Evolutionary conservation across 2,888 invertebrate species (phyloP).

Genomic region (Microchrysa polita): DNA sequence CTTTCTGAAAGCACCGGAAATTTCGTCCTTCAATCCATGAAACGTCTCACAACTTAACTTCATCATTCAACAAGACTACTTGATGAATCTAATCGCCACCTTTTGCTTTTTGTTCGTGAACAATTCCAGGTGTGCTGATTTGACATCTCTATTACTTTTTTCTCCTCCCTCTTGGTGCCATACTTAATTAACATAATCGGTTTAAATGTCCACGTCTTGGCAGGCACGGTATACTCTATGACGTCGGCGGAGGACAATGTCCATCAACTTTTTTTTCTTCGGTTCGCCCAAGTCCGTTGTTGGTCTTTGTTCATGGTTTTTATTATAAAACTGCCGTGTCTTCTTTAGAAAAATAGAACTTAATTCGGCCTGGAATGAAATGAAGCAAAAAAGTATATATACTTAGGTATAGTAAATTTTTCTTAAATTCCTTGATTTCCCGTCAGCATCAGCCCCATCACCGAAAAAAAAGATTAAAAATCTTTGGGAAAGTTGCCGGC

Average conservation of each 20-base stretch:
- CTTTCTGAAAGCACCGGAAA: no score
- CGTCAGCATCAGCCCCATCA: no score
- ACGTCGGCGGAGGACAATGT: no score
- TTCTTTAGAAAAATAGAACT: no score
- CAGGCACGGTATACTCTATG: not conserved
- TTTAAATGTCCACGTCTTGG: slow-evolving; percentile 30
- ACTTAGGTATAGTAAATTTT: not conserved
- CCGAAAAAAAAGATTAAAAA: not conserved
- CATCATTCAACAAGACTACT: not conserved
- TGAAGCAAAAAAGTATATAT: slow-evolving; percentile 1
- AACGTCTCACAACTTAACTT: no score
- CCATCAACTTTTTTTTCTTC: no score
- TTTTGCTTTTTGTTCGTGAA: not conserved
- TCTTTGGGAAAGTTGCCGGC: slow-evolving; percentile 11
- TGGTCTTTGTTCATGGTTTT: no score
- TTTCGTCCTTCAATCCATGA: no score
- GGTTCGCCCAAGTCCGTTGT: no score
- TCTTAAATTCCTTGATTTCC: not conserved
- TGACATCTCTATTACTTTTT: not conserved
- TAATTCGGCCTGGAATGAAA: not conserved
- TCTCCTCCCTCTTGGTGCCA: not conserved
- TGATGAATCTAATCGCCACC: slow-evolving; percentile 12
- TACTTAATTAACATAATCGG: slow-evolving; percentile 38
- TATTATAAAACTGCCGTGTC: no score
- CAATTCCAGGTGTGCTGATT: not conserved